A percentile compares a stretch with the other conserved stretches of the same genome.
Conservation (phyloP, 2,113 vertebrate genomes). For the Muntiacus muntjak region DNA sequence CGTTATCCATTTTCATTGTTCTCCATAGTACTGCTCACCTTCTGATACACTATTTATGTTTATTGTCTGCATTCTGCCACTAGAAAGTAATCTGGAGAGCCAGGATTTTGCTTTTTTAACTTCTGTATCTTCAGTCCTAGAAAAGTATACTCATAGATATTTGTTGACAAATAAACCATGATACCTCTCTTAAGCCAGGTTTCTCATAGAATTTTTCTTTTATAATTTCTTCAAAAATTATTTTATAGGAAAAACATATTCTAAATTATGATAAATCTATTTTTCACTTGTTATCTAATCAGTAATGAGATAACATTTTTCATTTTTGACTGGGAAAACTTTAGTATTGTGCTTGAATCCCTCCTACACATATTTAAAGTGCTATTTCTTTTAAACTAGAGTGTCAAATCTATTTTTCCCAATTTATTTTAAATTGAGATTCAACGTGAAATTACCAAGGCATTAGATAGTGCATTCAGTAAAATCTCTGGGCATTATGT, state of each 20-base stretch:
- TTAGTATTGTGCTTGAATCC: neutral
- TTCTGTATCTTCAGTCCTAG: neutral
- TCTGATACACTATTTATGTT: neutral
- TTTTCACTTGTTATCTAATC: neutral
- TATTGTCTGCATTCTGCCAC: neutral
- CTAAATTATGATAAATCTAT: neutral
- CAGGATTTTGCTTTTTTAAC: neutral
- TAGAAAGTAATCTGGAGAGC: neutral
- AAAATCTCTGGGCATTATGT: neutral
- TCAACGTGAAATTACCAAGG: neutral
- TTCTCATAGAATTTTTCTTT: neutral
- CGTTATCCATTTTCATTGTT: neutral
- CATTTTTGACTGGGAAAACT: neutral
- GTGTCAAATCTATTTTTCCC: neutral
- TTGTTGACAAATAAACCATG: neutral
- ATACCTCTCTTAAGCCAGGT: neutral
- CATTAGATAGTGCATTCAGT: neutral
- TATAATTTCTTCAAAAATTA: neutral
- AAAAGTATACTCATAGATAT: neutral
- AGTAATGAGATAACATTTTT: neutral
- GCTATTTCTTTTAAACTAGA: neutral
- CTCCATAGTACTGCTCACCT: neutral
- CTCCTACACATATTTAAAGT: conserved; percentile 12
- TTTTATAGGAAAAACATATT: neutral
- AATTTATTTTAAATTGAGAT: neutral